Conservation (phyloP, 2,797 vertebrate species). For the Karalla daura region DNA sequence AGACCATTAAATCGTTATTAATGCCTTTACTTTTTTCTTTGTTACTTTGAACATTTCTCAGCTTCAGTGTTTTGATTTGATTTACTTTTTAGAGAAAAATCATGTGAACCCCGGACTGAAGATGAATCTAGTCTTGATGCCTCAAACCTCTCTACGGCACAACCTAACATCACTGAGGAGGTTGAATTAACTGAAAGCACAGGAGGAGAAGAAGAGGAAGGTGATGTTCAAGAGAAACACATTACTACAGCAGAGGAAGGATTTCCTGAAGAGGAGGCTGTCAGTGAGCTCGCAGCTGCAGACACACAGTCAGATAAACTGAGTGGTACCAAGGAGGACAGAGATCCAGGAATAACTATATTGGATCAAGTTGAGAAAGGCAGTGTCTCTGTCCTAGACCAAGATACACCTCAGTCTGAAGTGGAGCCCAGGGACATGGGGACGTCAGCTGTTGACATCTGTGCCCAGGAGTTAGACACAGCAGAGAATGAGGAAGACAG, state of each 20-base stretch:
- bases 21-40: neutral
- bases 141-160: conserved; percentile 28
- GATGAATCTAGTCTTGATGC: conserved; percentile 52
- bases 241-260: conserved; percentile 11
- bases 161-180: conserved; percentile 34
- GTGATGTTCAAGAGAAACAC: conserved; percentile 7
- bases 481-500: conserved; percentile 20
- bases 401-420: conserved; percentile 39
- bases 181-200: conserved; percentile 31
- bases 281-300: conserved; percentile 21
- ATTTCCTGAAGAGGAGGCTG: conserved; percentile 34
- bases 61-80: neutral
- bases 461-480: conserved; percentile 58
- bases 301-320: conserved; percentile 50
- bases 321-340: conserved; percentile 25
- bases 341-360: conserved; percentile 23
- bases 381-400: conserved; percentile 23
- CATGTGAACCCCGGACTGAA: conserved; percentile 46
- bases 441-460: conserved; percentile 61
- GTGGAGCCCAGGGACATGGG: conserved; percentile 31
- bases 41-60: neutral
- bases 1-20: neutral
- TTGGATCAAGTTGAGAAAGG: conserved; percentile 39
- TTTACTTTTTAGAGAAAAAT: conserved; percentile 68
- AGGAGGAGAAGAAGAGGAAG: conserved; percentile 26